Percentiles rank a stretch among this genome's conserved stretches.
Evolutionary conservation across 2,888 invertebrate genomes (phyloP).

Genomic region (Sarcophaga variegata): DNA sequence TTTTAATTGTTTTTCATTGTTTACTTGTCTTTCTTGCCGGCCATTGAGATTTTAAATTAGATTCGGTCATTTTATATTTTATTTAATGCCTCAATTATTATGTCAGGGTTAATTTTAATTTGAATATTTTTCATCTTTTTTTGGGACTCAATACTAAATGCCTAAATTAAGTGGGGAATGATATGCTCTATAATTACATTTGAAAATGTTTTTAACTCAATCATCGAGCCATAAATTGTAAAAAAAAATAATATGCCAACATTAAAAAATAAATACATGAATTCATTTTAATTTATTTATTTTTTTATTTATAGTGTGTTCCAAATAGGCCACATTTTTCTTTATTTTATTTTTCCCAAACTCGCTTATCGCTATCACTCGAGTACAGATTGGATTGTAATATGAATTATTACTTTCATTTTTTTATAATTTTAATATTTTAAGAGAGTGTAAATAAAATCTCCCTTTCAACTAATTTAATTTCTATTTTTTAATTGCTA

Average conservation of each 20-base stretch:
- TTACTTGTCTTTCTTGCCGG: background rate
- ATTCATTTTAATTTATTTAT: no score
- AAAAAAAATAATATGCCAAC: background rate
- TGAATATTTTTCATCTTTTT: background rate
- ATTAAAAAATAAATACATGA: background rate
- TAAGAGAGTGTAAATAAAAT: no score
- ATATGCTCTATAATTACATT: constrained; percentile 14
- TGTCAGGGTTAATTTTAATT: constrained; percentile 53
- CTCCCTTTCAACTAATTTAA: background rate
- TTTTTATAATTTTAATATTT: no score
- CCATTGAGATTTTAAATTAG: background rate
- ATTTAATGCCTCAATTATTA: constrained; percentile 46
- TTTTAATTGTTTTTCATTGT: background rate
- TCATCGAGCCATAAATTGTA: constrained; percentile 51
- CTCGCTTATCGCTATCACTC: no score
- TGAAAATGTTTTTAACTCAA: constrained; percentile 41
- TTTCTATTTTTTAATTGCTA: background rate
- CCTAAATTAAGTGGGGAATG: background rate
- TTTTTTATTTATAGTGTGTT: no score
- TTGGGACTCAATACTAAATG: background rate
- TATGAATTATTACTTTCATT: no score
- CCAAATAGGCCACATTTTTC: no score
- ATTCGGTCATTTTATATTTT: constrained; percentile 7
- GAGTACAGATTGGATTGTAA: no score
- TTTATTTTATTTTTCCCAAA: no score